These are phyloP conservation scores for Falcaria lacertinaria DNA, from an alignment of 2,888 invertebrate species.

Conservation along the genomic window DNA sequence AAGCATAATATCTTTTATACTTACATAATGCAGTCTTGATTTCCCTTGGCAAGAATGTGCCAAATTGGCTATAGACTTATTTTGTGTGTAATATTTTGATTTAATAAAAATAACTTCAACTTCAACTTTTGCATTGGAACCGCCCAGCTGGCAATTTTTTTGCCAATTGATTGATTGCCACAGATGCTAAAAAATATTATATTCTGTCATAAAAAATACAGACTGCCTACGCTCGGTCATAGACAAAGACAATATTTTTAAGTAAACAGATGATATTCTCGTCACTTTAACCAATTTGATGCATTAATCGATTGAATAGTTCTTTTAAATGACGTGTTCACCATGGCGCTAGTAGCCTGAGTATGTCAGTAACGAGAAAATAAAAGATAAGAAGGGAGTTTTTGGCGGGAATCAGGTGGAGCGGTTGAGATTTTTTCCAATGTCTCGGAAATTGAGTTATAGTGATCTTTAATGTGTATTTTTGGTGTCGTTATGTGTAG, in stretches of 20 bases:
- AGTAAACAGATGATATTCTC: background rate
- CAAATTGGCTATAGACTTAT: background rate
- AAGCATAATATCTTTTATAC: conserved; percentile 12
- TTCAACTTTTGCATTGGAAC: conserved; percentile 34
- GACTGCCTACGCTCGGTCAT: background rate
- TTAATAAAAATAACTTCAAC: no score
- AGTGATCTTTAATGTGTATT: no score
- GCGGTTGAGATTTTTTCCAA: no score
- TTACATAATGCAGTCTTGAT: conserved; percentile 17
- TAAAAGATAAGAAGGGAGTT: no score
- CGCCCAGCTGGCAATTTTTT: conserved; percentile 77
- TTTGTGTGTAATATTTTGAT: no score
- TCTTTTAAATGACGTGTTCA: no score
- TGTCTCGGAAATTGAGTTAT: no score
- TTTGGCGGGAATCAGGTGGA: no score
- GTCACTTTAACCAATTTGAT: background rate
- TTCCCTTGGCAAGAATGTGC: background rate
- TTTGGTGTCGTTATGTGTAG: no score
- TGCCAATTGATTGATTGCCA: conserved; percentile 25
- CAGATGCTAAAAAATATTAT: conserved; percentile 18
- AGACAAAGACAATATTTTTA: background rate
- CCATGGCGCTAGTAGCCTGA: no score
- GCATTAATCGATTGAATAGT: background rate
- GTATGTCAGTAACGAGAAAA: no score
- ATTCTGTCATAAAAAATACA: conserved; percentile 1